phyloP scores from a whole-genome alignment of 2,113 vertebrate species.

The Eptesicus fuscus region DNA sequence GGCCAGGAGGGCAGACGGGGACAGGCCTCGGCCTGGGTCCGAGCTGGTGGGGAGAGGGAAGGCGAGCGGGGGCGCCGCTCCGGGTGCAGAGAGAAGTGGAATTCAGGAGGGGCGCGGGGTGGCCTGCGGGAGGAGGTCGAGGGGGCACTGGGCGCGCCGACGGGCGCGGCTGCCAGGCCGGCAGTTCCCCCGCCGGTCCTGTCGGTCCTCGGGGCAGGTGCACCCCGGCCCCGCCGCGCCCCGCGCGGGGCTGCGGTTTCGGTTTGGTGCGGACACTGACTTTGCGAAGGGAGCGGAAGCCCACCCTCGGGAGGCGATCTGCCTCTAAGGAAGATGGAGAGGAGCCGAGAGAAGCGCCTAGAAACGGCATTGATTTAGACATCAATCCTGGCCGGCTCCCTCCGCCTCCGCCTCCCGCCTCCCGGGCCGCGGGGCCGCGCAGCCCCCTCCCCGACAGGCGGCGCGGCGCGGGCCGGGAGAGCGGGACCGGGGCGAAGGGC shows the following conservation, averaged over 20 bases:
- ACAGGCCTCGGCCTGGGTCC: not conserved
- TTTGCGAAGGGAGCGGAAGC: not conserved
- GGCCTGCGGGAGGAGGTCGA: not conserved
- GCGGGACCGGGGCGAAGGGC: not conserved
- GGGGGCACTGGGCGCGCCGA: not conserved
- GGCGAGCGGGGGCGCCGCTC: not conserved
- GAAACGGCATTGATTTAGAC: constrained; percentile 78
- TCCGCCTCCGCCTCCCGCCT: constrained; percentile 55
- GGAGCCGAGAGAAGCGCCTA: constrained; percentile 54
- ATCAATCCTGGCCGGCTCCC: constrained; percentile 66
- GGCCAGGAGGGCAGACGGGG: not conserved
- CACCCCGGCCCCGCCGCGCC: not conserved
- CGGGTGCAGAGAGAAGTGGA: not conserved
- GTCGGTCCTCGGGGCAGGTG: accelerated
- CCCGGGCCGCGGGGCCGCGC: not conserved
- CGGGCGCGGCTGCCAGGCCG: not conserved
- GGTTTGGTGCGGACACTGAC: not conserved
- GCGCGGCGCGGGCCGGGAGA: not conserved
- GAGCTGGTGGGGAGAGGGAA: not conserved
- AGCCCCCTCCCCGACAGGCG: not conserved
- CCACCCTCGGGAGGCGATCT: not conserved
- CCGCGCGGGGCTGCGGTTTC: not conserved
- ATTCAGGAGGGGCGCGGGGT: too few species aligned
- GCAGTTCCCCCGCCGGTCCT: not conserved
- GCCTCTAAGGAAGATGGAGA: constrained; percentile 60